These are phyloP conservation scores for Macaria notata DNA, from an alignment of 2,888 invertebrate genomes.

Conservation along the genomic window DNA sequence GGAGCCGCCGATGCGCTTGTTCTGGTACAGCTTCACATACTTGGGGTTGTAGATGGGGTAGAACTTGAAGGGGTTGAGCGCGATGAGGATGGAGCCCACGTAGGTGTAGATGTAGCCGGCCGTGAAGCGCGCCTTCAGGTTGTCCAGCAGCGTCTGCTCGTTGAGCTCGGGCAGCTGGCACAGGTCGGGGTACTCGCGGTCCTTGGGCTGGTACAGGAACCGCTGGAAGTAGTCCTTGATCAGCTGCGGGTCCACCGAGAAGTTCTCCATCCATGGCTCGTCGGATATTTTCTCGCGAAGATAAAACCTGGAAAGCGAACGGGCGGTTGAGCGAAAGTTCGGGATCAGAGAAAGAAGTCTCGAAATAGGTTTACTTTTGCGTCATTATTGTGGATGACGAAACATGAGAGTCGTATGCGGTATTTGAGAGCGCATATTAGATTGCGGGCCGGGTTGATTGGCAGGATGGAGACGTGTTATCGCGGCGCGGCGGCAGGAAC, in stretches of 20 bases:
- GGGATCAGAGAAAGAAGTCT: constrained; percentile 29
- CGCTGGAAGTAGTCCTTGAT: constrained; percentile 96
- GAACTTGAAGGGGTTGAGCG: constrained; percentile 96
- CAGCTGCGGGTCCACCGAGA: constrained; percentile 94
- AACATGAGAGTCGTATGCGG: constrained; percentile 53
- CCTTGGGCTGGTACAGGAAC: constrained; percentile 95
- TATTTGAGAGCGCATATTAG: constrained; percentile 57
- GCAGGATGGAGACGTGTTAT: constrained; percentile 78
- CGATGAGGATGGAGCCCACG: constrained; percentile 97
- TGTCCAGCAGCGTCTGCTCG: constrained; percentile 95
- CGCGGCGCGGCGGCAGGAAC: constrained; percentile 70
- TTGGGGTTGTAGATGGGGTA: constrained; percentile 99
- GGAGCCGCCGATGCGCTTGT: constrained; percentile 93
- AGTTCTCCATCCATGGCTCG: constrained; percentile 93
- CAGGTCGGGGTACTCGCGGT: constrained; percentile 96
- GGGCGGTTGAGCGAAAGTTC: constrained; percentile 22
- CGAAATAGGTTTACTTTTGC: constrained; percentile 63
- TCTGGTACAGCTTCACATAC: constrained; percentile 97
- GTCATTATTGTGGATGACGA: constrained; percentile 52
- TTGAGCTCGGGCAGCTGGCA: constrained; percentile 97
- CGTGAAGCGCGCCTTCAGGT: constrained; percentile 93
- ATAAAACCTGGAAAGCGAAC: constrained; percentile 86
- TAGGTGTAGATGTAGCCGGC: constrained; percentile 98
- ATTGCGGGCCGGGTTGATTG: constrained; percentile 63
- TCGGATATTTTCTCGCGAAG: constrained; percentile 93